phyloP scores from a whole-genome alignment of 2,113 vertebrate species.

The Gorilla gorilla region DNA sequence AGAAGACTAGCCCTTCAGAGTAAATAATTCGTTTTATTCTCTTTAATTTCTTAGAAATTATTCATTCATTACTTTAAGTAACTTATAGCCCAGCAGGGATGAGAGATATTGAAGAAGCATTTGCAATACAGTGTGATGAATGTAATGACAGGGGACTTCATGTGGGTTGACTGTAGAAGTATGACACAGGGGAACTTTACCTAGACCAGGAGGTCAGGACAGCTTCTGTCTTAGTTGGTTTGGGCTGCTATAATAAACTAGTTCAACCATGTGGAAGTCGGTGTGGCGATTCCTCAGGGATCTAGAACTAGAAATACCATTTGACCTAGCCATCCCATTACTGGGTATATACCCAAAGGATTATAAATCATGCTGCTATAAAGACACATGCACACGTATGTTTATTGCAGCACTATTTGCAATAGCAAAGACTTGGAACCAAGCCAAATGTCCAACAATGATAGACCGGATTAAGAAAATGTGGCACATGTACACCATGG shows the following conservation, averaged over 20 bases:
- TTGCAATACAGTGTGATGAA: neutral
- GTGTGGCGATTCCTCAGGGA: too few relatives aligned
- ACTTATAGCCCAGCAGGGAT: neutral
- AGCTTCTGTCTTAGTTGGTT: neutral
- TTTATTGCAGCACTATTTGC: too few relatives aligned
- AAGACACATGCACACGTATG: too few relatives aligned
- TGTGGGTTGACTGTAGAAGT: neutral
- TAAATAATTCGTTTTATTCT: neutral
- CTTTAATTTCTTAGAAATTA: conserved; percentile 27
- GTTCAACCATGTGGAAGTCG: too few relatives aligned
- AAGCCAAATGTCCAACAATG: too few relatives aligned
- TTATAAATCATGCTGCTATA: too few relatives aligned
- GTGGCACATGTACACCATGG: too few relatives aligned
- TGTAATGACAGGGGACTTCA: neutral
- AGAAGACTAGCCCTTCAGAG: neutral
- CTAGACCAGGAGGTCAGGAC: neutral
- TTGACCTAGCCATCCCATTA: too few relatives aligned
- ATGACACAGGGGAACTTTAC: neutral
- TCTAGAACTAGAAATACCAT: too few relatives aligned
- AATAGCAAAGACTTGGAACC: too few relatives aligned
- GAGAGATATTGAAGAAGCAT: neutral
- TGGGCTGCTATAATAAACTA: neutral
- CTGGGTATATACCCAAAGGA: too few relatives aligned
- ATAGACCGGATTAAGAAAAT: too few relatives aligned
- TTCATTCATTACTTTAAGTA: conserved; percentile 28